Evolutionary conservation across 2,113 vertebrate genomes (phyloP), one percentile per base, ranked within the genome.

Genomic region (Catharus minimus): DNA sequence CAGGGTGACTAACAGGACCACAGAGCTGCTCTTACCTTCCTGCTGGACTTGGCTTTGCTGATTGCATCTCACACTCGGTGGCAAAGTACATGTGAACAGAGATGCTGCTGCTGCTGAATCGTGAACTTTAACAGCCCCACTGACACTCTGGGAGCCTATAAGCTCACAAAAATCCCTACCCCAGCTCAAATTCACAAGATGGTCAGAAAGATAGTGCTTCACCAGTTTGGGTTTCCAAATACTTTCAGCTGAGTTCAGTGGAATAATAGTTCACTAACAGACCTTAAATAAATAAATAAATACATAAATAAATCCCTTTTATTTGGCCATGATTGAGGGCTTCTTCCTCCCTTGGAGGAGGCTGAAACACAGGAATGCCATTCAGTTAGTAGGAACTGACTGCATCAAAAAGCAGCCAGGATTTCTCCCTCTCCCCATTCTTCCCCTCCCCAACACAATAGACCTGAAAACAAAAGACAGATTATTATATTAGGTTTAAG

Each of bases 401-500:
- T 98, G 97, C 97, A 97, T 97, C 96, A 98, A 96, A 97, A 96
- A 96, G 96, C 97, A 97, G 97, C 91, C 96, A 86, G 97, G 92
- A 94, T 96, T 98, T 98, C 88, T 88, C 92, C 86, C 86, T 89
- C 86, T 79, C 79, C 90, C 68, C 69, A 80, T 92, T 92, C 75
- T 80, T 91, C 66, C 95, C 93, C 95, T 85, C 90, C 91, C 95
- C 84, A 96, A 92, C 96, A 98, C 98, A 99, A 99, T 98, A 97
- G 97, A 92, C 49, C 83, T 71, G 94, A 96, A 99, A 98, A 99
- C 98, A 99, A 99, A 99, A 98, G 98, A 56, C 97, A 98, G 98
- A 98, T 99, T 99, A 99, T 98, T 98, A 98, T 99, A 99, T 98
- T 98, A 98, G 96, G 93, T 97, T 97, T 93, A 97, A 95, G 95